A percentile compares a stretch with the other conserved stretches of the same genome.
phyloP scores from a whole-genome alignment of 2,113 vertebrate genomes.

The Origma solitaria region DNA sequence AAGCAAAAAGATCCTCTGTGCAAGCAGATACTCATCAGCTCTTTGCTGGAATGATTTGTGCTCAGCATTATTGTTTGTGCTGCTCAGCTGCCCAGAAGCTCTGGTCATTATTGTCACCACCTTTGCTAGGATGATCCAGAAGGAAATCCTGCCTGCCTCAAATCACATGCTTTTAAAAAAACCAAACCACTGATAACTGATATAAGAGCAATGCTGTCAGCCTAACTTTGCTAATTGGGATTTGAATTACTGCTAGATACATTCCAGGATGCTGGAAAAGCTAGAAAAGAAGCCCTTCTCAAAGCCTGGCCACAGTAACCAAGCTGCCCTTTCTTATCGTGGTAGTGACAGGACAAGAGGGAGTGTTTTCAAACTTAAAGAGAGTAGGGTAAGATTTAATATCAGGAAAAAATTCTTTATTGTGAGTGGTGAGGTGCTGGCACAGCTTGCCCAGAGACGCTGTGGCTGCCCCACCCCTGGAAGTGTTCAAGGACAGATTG shows the following conservation, averaged over 20 bases:
- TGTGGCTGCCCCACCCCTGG: not conserved
- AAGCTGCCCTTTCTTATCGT: not conserved
- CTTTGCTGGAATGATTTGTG: not conserved
- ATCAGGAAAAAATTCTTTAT: not conserved
- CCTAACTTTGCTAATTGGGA: not conserved
- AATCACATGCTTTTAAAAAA: not conserved
- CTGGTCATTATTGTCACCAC: not conserved
- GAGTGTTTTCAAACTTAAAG: not conserved
- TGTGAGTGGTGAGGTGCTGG: not conserved
- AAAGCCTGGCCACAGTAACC: not conserved
- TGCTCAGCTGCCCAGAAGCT: not conserved
- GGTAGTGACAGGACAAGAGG: not conserved
- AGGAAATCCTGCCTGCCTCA: not conserved
- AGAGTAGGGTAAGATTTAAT: not conserved
- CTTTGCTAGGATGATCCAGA: not conserved
- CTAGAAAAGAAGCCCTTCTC: not conserved
- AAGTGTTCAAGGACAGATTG: not conserved
- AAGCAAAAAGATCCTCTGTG: not conserved
- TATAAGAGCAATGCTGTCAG: not conserved
- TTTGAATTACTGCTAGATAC: not conserved
- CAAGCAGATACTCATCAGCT: not conserved
- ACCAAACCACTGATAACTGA: not conserved
- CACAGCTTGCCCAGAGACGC: not conserved
- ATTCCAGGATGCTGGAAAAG: not conserved
- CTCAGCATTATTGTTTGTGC: not conserved